phyloP scores from a whole-genome alignment of 1,140 invertebrate species.

The Eumaeus atala region DNA sequence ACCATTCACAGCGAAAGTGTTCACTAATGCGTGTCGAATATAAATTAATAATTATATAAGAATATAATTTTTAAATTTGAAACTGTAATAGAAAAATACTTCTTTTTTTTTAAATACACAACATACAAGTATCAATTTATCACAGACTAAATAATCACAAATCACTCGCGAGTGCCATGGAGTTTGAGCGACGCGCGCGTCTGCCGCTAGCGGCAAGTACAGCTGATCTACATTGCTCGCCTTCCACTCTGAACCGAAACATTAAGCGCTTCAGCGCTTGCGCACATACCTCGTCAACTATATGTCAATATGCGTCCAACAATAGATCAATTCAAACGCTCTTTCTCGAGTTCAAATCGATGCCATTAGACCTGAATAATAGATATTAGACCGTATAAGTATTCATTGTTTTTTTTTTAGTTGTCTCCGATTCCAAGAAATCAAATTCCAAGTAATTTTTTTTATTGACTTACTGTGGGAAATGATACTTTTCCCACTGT shows the following conservation, averaged over 20 bases:
- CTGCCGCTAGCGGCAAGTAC: constrained; percentile 33
- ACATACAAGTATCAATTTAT: constrained; percentile 23
- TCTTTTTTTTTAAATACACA: neutral
- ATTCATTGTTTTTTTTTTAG: too few relatives aligned
- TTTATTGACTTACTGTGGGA: too few relatives aligned
- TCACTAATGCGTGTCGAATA: constrained; percentile 51
- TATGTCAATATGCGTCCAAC: constrained; percentile 15
- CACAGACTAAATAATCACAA: constrained; percentile 30
- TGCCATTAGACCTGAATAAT: too few relatives aligned
- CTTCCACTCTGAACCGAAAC: constrained; percentile 29
- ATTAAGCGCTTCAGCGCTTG: constrained; percentile 37
- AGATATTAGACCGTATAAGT: too few relatives aligned
- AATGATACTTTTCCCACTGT: too few relatives aligned
- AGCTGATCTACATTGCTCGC: constrained; percentile 46
- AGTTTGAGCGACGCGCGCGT: constrained; percentile 34
- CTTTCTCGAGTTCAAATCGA: too few relatives aligned
- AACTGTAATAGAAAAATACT: neutral
- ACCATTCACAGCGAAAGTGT: constrained; percentile 39
- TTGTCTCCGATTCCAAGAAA: too few relatives aligned
- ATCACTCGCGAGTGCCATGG: constrained; percentile 40
- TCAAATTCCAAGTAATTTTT: too few relatives aligned
- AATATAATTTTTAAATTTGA: neutral
- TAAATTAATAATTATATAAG: too few relatives aligned
- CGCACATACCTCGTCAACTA: constrained; percentile 8
- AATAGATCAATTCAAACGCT: constrained; percentile 26